These are phyloP conservation scores for Apostichopus leukothele DNA, from an alignment of 53 echinoderm and acorn worm genomes.

Conservation along the genomic window DNA sequence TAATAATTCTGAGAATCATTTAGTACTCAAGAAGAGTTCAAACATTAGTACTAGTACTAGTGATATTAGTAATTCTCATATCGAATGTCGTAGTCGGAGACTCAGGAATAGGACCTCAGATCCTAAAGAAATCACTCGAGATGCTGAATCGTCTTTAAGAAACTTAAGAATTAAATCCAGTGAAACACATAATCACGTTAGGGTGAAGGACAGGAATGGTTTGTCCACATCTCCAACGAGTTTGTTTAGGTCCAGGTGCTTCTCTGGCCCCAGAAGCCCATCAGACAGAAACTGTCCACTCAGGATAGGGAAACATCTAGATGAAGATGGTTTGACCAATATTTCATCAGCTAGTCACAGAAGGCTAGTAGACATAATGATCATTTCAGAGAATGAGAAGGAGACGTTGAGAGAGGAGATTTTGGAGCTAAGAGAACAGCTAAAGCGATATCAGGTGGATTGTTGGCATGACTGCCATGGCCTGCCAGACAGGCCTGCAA, in stretches of 20 bases:
- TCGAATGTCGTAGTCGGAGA: slow-evolving; percentile 22
- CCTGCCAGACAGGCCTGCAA: not conserved
- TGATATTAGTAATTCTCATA: slow-evolving; percentile 78
- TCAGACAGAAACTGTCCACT: slow-evolving; percentile 51
- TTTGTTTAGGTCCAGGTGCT: slow-evolving; percentile 23
- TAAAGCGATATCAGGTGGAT: slow-evolving; percentile 43
- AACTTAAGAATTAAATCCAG: not conserved
- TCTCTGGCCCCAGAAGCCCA: slow-evolving; percentile 37
- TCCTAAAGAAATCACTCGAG: not conserved
- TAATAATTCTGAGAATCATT: slow-evolving; percentile 33
- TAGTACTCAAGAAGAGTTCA: slow-evolving; percentile 54
- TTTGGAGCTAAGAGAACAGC: slow-evolving; percentile 58
- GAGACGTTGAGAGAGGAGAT: slow-evolving; percentile 45
- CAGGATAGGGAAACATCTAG: slow-evolving; percentile 78
- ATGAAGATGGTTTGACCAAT: slow-evolving; percentile 81
- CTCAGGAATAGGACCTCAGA: not conserved
- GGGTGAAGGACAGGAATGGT: not conserved
- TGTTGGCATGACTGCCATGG: slow-evolving; percentile 25
- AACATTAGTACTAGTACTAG: slow-evolving; percentile 93
- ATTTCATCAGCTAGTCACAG: slow-evolving; percentile 58
- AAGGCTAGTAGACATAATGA: slow-evolving; percentile 21
- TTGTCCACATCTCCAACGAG: slow-evolving; percentile 20
- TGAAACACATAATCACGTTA: not conserved
- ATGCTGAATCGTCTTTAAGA: not conserved
- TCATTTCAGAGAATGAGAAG: slow-evolving; percentile 6